phyloP scores from a whole-genome alignment of 2,888 invertebrate genomes.

The Cataglyphis livida region DNA sequence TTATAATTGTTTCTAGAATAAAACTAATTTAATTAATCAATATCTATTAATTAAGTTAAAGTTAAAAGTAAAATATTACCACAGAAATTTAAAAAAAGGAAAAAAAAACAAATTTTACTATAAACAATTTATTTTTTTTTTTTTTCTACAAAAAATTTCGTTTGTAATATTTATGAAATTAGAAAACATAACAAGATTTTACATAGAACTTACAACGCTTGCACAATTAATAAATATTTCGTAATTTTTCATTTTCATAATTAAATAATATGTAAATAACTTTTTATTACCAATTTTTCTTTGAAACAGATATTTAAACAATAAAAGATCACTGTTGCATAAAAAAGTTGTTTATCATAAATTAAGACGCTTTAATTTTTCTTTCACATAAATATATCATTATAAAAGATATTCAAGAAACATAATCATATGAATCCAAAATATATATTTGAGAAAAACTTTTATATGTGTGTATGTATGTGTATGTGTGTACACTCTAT shows the following conservation, averaged over 20 bases:
- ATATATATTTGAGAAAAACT: constrained; percentile 56
- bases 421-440: constrained; percentile 52
- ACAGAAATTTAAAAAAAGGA: background rate
- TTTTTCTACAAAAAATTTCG: constrained; percentile 11
- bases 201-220: background rate
- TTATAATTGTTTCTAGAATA: background rate
- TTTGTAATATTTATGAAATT: background rate
- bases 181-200: background rate
- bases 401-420: constrained; percentile 31
- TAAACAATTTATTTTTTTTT: background rate
- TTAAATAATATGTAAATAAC: background rate
- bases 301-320: background rate
- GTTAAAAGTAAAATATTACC: background rate
- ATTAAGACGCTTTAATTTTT: constrained; percentile 20
- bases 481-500: constrained; percentile 65
- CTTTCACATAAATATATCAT: constrained; percentile 32
- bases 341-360: background rate
- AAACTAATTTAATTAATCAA: background rate
- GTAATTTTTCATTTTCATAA: background rate
- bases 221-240: background rate
- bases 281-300: background rate
- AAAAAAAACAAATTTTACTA: constrained; percentile 10
- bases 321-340: background rate
- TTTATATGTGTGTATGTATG: constrained; percentile 56
- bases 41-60: background rate